Evolutionary conservation across 2,888 invertebrate genomes (phyloP).

Genomic region (Rugalucina vietnamica): DNA sequence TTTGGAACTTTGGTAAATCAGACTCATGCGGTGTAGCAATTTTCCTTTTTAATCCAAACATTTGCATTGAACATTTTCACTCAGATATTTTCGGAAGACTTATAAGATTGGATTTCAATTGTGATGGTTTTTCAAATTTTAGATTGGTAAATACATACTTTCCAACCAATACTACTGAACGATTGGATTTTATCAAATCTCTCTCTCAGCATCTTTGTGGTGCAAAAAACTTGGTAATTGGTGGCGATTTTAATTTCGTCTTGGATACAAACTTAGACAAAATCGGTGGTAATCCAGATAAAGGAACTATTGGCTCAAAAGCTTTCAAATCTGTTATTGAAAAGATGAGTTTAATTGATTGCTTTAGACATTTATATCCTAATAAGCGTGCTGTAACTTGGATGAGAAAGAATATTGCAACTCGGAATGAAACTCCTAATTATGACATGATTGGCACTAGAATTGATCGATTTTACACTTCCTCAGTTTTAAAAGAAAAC

Average conservation of each 20-base stretch:
- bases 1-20: slow-evolving; percentile 26
- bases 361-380: no score
- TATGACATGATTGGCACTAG: no score
- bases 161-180: slow-evolving; percentile 17
- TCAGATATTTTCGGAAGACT: slow-evolving; percentile 28
- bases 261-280: no score
- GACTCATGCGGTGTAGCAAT: slow-evolving; percentile 6
- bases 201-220: slow-evolving; percentile 24
- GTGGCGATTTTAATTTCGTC: slow-evolving; percentile 28
- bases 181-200: slow-evolving; percentile 34
- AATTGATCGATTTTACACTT: no score
- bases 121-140: background rate
- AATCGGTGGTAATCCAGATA: no score
- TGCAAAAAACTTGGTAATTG: slow-evolving; percentile 26
- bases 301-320: no score
- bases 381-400: no score
- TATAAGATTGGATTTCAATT: background rate
- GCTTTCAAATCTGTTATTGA: slow-evolving; percentile 20
- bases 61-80: slow-evolving; percentile 11
- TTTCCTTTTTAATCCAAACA: slow-evolving; percentile 9
- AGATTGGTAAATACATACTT: slow-evolving; percentile 27
- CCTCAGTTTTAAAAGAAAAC: slow-evolving; percentile 19
- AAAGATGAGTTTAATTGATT: slow-evolving; percentile 36
- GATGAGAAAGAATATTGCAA: no score
- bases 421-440: no score